Conservation (phyloP, 1,140 invertebrate species). For the Drosophila micromelanica region DNA sequence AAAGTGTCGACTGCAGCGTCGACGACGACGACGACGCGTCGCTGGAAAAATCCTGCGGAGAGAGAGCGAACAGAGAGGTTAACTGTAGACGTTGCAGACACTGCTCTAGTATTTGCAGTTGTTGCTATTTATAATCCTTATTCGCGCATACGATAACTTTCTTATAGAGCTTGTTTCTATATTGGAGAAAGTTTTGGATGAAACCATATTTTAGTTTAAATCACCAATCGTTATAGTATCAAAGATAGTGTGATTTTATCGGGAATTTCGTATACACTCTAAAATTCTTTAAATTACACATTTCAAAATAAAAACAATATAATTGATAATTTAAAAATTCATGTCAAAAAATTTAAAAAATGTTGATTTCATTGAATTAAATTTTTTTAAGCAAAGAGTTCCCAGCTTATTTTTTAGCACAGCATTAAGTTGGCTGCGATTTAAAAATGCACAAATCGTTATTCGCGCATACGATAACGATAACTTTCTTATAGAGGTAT, state of each 20-base stretch:
- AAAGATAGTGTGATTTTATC: no score
- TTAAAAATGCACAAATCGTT: no score
- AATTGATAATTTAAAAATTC: background rate
- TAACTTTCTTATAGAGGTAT: no score
- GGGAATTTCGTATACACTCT: no score
- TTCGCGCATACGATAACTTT: slow-evolving; percentile 42
- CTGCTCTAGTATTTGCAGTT: slow-evolving; percentile 54
- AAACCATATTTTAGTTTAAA: no score
- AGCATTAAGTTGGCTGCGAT: background rate
- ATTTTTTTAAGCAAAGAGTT: no score
- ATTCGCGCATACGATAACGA: no score
- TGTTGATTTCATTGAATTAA: no score
- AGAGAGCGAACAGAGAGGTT: slow-evolving; percentile 21
- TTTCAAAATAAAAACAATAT: background rate
- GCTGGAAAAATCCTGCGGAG: slow-evolving; percentile 59
- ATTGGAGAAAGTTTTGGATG: slow-evolving; percentile 5
- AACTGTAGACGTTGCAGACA: slow-evolving; percentile 55
- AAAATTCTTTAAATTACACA: background rate
- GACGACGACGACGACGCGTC: slow-evolving; percentile 7
- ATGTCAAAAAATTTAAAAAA: no score
- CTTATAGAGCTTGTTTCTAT: slow-evolving; percentile 38
- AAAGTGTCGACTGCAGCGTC: slow-evolving; percentile 75
- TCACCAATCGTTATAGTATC: no score
- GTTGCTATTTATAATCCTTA: slow-evolving; percentile 65
- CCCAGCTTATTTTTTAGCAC: background rate